Percentiles rank a stretch among this genome's conserved stretches.
These are phyloP conservation scores for Pomatostomus ruficeps DNA, from an alignment of 2,113 vertebrate species.

Conservation along the genomic window DNA sequence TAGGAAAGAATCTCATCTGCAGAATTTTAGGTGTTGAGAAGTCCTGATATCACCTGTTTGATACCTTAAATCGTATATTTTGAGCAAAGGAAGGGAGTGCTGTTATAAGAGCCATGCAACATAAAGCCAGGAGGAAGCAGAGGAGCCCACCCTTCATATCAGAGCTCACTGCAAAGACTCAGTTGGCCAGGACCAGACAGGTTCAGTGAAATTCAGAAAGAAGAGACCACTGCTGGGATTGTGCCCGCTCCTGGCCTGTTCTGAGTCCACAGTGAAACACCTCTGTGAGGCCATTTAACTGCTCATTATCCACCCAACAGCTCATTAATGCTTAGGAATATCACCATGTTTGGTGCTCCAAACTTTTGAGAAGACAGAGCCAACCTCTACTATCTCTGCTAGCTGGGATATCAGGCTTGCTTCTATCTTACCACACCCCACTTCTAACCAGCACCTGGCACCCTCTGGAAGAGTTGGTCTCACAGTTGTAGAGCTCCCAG, in stretches of 20 bases:
- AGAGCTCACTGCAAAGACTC: accelerated
- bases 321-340: background rate
- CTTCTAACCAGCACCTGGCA: background rate
- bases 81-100: background rate
- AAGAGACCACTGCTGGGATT: background rate
- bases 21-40: background rate
- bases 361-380: background rate
- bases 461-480: background rate
- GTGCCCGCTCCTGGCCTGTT: background rate
- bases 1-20: background rate
- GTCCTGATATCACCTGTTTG: background rate
- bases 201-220: background rate
- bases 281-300: background rate
- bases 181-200: background rate
- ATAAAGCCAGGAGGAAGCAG: background rate
- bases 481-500: background rate
- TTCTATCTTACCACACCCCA: background rate
- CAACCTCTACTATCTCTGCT: background rate
- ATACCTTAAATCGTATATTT: background rate
- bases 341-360: background rate
- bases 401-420: background rate
- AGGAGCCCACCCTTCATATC: background rate
- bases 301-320: background rate
- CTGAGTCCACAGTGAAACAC: background rate
- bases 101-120: background rate